phyloP scores from a whole-genome alignment of 2,888 invertebrate species.

The Allolobophora icterica region DNA sequence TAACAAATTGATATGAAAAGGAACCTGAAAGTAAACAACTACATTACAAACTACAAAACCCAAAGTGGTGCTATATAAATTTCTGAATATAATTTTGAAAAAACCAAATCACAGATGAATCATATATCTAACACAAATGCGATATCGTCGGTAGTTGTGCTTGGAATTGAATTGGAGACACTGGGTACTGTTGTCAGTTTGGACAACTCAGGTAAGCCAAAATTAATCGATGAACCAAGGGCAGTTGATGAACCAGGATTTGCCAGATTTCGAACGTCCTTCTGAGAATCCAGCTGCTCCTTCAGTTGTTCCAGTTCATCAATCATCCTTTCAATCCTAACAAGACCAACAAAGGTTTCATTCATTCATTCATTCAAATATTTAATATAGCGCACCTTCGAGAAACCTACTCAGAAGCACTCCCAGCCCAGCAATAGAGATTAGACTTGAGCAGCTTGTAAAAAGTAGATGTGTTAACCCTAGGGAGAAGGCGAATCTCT shows the following conservation, averaged over 20 bases:
- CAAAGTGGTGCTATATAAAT: background rate
- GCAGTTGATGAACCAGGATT: background rate
- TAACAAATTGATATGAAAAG: too few relatives aligned
- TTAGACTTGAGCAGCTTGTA: too few relatives aligned
- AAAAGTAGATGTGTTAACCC: too few relatives aligned
- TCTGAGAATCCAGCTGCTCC: constrained; percentile 25
- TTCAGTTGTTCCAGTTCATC: constrained; percentile 20
- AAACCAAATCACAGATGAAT: background rate
- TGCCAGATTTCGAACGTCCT: background rate
- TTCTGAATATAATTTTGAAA: background rate
- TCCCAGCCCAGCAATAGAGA: too few relatives aligned
- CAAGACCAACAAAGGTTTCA: background rate
- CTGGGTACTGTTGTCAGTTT: background rate
- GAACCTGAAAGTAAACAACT: too few relatives aligned
- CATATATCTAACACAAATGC: background rate
- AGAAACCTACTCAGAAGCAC: too few relatives aligned
- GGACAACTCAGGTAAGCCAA: background rate
- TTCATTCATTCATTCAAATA: too few relatives aligned
- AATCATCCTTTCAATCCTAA: constrained; percentile 12
- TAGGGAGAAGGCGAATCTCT: too few relatives aligned
- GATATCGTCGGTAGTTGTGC: background rate
- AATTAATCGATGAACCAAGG: background rate
- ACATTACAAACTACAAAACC: background rate
- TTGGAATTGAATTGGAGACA: background rate
- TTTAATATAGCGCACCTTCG: too few relatives aligned